Conservation (phyloP, 2,113 vertebrate genomes). For the Zosterops lateralis region DNA sequence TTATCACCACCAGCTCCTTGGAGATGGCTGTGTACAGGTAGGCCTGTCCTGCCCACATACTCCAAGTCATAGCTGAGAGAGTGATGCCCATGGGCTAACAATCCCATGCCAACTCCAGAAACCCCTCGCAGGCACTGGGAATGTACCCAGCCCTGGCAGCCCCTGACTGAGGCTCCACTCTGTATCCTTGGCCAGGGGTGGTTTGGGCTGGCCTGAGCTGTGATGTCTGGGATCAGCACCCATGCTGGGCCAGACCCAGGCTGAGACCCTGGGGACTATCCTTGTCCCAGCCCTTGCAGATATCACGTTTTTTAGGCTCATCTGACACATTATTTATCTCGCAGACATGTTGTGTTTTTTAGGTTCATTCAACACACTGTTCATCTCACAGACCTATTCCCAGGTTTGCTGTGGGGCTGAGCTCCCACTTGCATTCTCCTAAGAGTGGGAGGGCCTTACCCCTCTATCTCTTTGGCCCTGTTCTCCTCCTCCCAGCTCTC, state of each 20-base stretch:
- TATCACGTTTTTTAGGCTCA: not conserved
- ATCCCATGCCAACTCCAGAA: not conserved
- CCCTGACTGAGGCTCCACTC: not conserved
- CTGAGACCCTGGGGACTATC: rapidly evolving
- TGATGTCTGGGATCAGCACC: not conserved
- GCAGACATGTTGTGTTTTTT: not conserved
- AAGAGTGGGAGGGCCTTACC: not conserved
- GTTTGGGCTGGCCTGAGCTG: not conserved
- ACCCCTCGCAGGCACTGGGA: not conserved
- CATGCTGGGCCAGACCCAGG: not conserved
- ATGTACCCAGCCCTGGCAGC: not conserved
- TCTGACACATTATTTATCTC: not conserved
- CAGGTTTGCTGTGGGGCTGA: not conserved
- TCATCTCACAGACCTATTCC: slow-evolving; percentile 11
- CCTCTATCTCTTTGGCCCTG: not conserved
- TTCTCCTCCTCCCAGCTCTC: not conserved
- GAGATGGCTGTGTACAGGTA: not conserved
- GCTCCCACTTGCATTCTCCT: not conserved
- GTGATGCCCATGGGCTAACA: not conserved
- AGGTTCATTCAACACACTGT: not conserved
- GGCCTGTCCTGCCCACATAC: not conserved
- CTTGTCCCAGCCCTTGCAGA: not conserved
- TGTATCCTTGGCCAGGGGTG: not conserved
- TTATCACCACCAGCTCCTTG: not conserved
- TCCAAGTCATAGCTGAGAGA: not conserved